Evolutionary conservation across 2,797 vertebrate genomes (phyloP), one percentile per base, ranked within the genome.

Genomic region (Gobionotothen gibberifrons): DNA sequence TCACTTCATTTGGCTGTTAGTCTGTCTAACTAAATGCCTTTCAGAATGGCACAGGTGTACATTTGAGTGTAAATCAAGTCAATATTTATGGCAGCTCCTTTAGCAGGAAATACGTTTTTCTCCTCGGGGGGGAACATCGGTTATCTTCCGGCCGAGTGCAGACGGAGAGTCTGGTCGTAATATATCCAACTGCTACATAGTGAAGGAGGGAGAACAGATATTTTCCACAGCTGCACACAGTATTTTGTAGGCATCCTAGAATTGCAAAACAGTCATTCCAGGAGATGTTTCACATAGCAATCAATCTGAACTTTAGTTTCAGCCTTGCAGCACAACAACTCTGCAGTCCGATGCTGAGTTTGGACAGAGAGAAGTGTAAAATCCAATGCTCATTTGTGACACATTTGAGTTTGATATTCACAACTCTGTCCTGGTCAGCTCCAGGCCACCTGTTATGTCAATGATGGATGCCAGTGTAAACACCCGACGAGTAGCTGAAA

Each of bases 401-500:
- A 92, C 91, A 86, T 93, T 90, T 86, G 78, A 82, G 83, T 88
- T 89, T 85, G 90, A 92, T 90, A 90, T 92, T 92, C 89, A 90
- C 89, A 92, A 72, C 79, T 92, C 76, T 78, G 87, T 90, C 82
- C 85, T 86, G 90, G 90, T 93, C 93, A 92, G 90, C 90, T 92
- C 86, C 90, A 87, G 89, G 87, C 90, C 92, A 93, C 89, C 92
- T 91, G 91, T 90, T 91, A 87, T 89, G 87, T 85, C 86, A 82
- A 40, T 87, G 89, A 87, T 12, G 84, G 85, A 85, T 90, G 89
- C 91, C 90, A 92, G 79, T 72, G 74, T 49, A 85, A 85, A 85
- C 64, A 12, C 78, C 74, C 64, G 26, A 72, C 81, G 78, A 42
- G 61, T 82, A 57, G 82, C 87, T 83, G 80, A 89, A 90, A 83